These are phyloP conservation scores for Enteromius fasciolatus DNA, from an alignment of 2,797 vertebrate genomes.

Conservation along the genomic window DNA sequence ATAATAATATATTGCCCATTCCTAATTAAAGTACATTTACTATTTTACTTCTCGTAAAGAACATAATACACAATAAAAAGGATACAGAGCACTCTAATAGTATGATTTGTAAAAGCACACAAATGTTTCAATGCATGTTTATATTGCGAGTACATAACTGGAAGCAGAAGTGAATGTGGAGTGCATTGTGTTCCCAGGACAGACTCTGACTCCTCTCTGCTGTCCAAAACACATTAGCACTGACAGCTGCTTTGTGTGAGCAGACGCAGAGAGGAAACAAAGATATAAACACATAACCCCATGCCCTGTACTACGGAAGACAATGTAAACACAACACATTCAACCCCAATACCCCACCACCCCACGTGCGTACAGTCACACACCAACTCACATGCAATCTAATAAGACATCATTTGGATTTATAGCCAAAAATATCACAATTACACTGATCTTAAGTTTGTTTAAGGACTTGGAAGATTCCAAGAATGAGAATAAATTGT, in stretches of 20 bases:
- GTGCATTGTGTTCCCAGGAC: conserved; percentile 43
- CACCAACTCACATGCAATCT: conserved; percentile 29
- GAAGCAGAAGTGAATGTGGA: conserved; percentile 41
- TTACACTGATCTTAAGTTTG: conserved; percentile 43
- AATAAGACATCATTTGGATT: conserved; percentile 49
- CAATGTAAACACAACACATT: conserved; percentile 46
- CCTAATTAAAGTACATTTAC: neutral
- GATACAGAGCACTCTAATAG: neutral
- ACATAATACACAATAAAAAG: neutral
- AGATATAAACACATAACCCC: conserved; percentile 58
- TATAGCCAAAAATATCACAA: conserved; percentile 40
- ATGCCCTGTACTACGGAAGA: conserved; percentile 34
- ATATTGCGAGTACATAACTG: conserved; percentile 33
- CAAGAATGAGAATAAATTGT: neutral
- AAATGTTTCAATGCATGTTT: conserved; percentile 9
- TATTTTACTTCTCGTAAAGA: neutral
- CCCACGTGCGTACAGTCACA: neutral
- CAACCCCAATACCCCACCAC: neutral
- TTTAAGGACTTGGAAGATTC: neutral
- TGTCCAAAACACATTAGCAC: conserved; percentile 54
- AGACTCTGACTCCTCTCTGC: conserved; percentile 53
- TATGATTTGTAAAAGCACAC: neutral
- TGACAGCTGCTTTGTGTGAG: conserved; percentile 58
- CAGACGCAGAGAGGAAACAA: conserved; percentile 57
- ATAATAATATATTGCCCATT: neutral